phyloP scores from a whole-genome alignment of 2,113 vertebrate genomes.

The Datnioides undecimradiatus region DNA sequence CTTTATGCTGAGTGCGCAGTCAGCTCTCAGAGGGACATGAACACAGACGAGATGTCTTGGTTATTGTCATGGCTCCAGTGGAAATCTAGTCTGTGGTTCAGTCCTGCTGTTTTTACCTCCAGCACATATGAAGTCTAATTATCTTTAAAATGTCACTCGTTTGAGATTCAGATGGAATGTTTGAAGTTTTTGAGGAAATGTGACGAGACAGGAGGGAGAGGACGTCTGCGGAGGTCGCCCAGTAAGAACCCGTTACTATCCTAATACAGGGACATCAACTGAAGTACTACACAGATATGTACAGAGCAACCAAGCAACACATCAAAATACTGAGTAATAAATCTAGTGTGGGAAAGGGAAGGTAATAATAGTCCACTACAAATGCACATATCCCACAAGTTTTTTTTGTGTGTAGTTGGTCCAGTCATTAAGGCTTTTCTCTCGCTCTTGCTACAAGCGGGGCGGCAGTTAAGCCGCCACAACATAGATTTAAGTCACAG shows the following conservation, averaged over 20 bases:
- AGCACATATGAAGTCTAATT: slow-evolving; percentile 41
- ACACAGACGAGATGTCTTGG: slow-evolving; percentile 58
- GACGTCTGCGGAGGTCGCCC: slow-evolving; percentile 68
- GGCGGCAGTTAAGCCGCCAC: slow-evolving; percentile 55
- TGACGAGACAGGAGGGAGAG: slow-evolving; percentile 54
- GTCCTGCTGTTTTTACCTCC: slow-evolving; percentile 35
- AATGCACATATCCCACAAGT: slow-evolving; percentile 67
- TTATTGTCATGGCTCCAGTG: slow-evolving; percentile 68
- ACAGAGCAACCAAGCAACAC: slow-evolving; percentile 81
- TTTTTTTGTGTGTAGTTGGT: slow-evolving; percentile 59
- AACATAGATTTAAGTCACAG: slow-evolving; percentile 60
- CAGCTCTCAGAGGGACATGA: slow-evolving; percentile 54
- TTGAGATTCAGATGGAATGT: slow-evolving; percentile 75
- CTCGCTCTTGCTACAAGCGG: slow-evolving; percentile 69
- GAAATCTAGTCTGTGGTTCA: slow-evolving; percentile 52
- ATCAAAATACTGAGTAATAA: slow-evolving; percentile 72
- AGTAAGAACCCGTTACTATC: slow-evolving; percentile 80
- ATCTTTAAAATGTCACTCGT: slow-evolving; percentile 42
- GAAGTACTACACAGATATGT: slow-evolving; percentile 80
- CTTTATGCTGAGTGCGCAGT: slow-evolving; percentile 22
- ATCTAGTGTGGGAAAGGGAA: slow-evolving; percentile 67
- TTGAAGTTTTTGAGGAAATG: slow-evolving; percentile 74
- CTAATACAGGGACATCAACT: slow-evolving; percentile 76
- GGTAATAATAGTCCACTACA: slow-evolving; percentile 68
- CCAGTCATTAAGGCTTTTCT: slow-evolving; percentile 76